Percentiles rank a stretch among this genome's conserved stretches.
Evolutionary conservation across 2,113 vertebrate species (phyloP).

Genomic region (Silurus asotus): DNA sequence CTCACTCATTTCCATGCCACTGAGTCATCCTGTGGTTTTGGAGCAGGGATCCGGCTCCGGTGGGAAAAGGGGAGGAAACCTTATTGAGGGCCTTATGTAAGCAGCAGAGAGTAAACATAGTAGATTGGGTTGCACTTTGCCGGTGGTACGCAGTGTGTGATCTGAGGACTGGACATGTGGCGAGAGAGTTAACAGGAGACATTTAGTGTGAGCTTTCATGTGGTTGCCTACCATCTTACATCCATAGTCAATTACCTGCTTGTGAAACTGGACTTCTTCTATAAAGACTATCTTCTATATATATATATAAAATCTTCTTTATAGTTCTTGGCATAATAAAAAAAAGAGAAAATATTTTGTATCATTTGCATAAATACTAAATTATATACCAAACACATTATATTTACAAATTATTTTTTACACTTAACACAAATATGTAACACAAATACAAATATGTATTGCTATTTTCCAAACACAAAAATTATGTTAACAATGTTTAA

Average conservation of each 20-base stretch:
- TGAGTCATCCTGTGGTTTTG: slow-evolving; percentile 58
- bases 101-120: slow-evolving; percentile 29
- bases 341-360: neutral
- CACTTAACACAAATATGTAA: too few species aligned
- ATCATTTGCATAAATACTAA: too few species aligned
- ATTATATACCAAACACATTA: too few species aligned
- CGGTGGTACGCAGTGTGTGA: slow-evolving; percentile 11
- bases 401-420: too few species aligned
- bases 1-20: slow-evolving; percentile 47
- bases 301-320: neutral
- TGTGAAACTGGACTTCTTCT: neutral
- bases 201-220: neutral
- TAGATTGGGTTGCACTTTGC: slow-evolving; percentile 20
- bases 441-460: too few species aligned
- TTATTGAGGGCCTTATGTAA: slow-evolving; percentile 1
- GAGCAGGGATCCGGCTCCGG: slow-evolving; percentile 30
- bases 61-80: slow-evolving; percentile 23
- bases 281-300: neutral
- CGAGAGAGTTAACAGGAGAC: neutral
- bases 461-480: too few species aligned
- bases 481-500: too few species aligned
- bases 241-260: neutral
- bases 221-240: neutral
- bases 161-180: neutral
- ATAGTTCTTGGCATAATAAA: neutral